Base-by-base conservation (phyloP, 2,888 invertebrate species). In the Agrochola circellaris region DNA sequence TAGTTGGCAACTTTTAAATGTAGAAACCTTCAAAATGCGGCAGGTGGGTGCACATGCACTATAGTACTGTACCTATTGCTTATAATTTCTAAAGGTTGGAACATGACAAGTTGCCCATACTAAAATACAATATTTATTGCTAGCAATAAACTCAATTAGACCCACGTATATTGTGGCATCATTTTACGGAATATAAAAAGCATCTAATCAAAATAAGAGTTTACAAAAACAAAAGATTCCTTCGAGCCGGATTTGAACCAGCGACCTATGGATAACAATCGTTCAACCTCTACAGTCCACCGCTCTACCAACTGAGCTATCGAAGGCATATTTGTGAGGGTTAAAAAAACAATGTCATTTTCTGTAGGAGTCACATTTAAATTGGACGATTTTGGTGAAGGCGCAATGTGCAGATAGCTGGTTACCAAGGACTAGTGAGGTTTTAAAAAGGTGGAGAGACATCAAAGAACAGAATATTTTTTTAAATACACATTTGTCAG, bases 241-340 rank as follows among this genome's bases (percentile, higher is more conserved):
- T 97, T 97, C 97, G 97, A 97, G 97, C 97, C 97, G 97, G 97
- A 97, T 97, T 97, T 97, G 97, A 97, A 97, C 97, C 97, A 97
- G 97, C 95, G 96, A 97, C 96, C 97, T 97, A 97, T 97, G 97
- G 96, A 97, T 97, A 42, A 81, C 96, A 92, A 85, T 66, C 9
- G 34, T 79, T n/a, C 20, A 73, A 83, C 93, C 86, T 78, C 95
- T 95, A 96, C 95, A 96, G 95, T 96, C 95, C 95, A 96, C 96
- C 96, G 96, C 96, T 96, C 96, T 96, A 96, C 96, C 96, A 96
- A 96, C 96, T 96, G 96, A 96, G 96, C 96, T 96, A 96, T 96
- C 95, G 96, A 96, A 96, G 95, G 96, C 84, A 15, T 69, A 23
- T 3, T 1, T 0, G 1, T 0, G 0, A 0, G 1, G 0, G 15